Conservation (phyloP, 2,797 vertebrate species). For the Columba guinea region DNA sequence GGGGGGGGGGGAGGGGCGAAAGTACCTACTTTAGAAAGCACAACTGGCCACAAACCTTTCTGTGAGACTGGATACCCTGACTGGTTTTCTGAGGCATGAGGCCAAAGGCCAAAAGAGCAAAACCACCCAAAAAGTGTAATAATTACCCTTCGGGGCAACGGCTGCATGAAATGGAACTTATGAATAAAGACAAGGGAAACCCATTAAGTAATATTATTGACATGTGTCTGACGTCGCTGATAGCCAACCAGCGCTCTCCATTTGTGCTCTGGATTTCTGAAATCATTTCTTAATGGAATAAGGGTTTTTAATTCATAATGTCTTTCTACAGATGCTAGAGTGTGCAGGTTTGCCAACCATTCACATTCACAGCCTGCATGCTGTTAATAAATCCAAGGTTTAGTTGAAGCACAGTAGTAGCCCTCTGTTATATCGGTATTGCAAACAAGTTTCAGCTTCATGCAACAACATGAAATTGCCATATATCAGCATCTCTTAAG, state of each 20-base stretch:
- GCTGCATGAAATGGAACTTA: slow-evolving; percentile 58
- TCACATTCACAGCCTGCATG: neutral
- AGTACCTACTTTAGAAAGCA: slow-evolving; percentile 26
- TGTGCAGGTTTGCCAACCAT: slow-evolving; percentile 37
- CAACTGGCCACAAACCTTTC: slow-evolving; percentile 32
- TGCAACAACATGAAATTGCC: slow-evolving; percentile 20
- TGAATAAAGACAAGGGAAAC: slow-evolving; percentile 67
- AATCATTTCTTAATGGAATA: slow-evolving; percentile 50
- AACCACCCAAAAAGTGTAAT: slow-evolving; percentile 69
- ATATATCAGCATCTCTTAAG: slow-evolving; percentile 51
- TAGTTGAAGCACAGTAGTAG: neutral
- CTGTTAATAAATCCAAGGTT: slow-evolving; percentile 4
- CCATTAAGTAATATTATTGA: slow-evolving; percentile 66
- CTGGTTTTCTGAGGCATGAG: slow-evolving; percentile 55
- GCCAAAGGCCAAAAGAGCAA: slow-evolving; percentile 66
- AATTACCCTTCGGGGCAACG: slow-evolving; percentile 46
- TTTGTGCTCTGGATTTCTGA: slow-evolving; percentile 30
- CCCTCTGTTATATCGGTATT: neutral
- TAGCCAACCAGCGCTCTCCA: slow-evolving; percentile 34
- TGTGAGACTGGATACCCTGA: slow-evolving; percentile 37
- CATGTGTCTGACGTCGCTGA: slow-evolving; percentile 30
- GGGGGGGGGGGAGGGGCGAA: too few species aligned
- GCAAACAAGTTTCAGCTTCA: neutral
- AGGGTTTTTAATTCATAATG: neutral
- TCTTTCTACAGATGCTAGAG: slow-evolving; percentile 27